Evolutionary conservation across 2,888 invertebrate species (phyloP).

Genomic region (Trachelus stipa): DNA sequence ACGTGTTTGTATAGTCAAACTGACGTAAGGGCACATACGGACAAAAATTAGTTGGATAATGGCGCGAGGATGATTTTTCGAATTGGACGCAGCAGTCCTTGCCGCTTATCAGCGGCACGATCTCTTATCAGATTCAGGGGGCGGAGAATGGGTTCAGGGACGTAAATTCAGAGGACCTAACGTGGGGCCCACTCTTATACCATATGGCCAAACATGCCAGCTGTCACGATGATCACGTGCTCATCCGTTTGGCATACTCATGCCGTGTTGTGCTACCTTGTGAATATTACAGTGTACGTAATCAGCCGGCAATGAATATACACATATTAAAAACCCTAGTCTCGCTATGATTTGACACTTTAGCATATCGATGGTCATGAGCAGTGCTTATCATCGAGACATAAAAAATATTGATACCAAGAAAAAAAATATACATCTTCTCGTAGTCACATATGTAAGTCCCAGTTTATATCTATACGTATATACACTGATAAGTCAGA

Average conservation of each 20-base stretch:
- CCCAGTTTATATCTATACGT: background rate
- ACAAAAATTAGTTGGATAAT: background rate
- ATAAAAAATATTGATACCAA: background rate
- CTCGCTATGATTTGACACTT: background rate
- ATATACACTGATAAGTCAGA: background rate
- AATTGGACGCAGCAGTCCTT: background rate
- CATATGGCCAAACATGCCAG: constrained; percentile 58
- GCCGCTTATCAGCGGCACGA: constrained; percentile 46
- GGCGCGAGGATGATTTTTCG: background rate
- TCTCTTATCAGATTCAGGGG: constrained; percentile 54
- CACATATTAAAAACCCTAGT: background rate
- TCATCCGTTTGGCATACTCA: constrained; percentile 30
- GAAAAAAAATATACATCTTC: background rate
- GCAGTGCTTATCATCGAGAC: background rate
- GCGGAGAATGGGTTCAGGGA: constrained; percentile 23
- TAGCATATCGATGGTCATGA: background rate
- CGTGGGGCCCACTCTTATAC: constrained; percentile 34
- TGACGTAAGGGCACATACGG: background rate
- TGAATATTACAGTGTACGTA: background rate
- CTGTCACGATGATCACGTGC: constrained; percentile 36
- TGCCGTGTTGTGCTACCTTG: background rate
- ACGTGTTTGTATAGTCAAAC: background rate
- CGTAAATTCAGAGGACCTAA: constrained; percentile 17
- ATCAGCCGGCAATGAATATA: background rate
- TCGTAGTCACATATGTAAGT: background rate